Conservation (phyloP, 2,888 invertebrate genomes). For the Catocala fraxini region DNA sequence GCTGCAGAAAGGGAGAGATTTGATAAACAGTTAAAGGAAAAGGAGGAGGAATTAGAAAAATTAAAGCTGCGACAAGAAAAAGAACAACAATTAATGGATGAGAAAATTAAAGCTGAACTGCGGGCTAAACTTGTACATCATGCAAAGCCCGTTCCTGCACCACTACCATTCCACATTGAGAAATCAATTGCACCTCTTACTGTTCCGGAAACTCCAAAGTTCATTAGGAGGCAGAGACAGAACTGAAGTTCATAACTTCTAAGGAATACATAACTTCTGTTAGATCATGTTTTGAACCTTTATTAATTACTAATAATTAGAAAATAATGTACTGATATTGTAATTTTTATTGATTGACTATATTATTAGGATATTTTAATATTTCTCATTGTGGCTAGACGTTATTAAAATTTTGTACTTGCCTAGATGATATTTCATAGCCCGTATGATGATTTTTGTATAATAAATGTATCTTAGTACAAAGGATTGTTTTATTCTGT, state of each 20-base stretch:
- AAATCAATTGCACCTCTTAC: conserved; percentile 87
- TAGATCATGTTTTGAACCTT: conserved; percentile 42
- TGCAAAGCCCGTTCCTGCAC: conserved; percentile 88
- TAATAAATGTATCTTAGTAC: conserved; percentile 34
- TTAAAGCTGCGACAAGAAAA: conserved; percentile 71
- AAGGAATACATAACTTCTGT: conserved; percentile 28
- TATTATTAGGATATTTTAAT: conserved; percentile 32
- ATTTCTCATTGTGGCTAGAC: conserved; percentile 27
- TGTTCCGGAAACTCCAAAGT: conserved; percentile 89
- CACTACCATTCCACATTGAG: conserved; percentile 81
- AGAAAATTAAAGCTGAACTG: conserved; percentile 82
- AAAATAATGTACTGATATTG: conserved; percentile 36
- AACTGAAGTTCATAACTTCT: conserved; percentile 41
- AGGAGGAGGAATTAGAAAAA: conserved; percentile 83
- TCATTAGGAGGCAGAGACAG: conserved; percentile 74
- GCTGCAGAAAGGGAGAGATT: conserved; percentile 89
- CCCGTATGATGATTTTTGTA: conserved; percentile 32
- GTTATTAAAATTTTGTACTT: conserved; percentile 24
- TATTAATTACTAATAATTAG: conserved; percentile 22
- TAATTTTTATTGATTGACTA: conserved; percentile 25
- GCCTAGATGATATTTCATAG: conserved; percentile 28
- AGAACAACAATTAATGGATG: conserved; percentile 77
- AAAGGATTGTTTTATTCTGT: conserved; percentile 25
- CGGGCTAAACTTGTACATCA: conserved; percentile 88
- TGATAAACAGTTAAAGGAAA: conserved; percentile 85